Evolutionary conservation across 2,888 invertebrate genomes (phyloP).

Genomic region (Trichopoda pennipes): DNA sequence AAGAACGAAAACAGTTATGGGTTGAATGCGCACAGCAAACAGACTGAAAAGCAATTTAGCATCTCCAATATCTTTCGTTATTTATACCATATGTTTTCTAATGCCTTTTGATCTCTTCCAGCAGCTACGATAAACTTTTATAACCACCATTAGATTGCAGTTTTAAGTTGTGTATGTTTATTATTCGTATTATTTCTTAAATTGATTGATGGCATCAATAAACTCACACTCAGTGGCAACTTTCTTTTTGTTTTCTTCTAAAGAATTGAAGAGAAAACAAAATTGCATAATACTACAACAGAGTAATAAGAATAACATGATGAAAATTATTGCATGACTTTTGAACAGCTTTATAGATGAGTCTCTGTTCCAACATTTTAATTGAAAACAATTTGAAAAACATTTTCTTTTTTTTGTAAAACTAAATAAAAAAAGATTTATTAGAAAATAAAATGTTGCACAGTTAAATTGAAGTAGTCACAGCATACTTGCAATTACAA

Average conservation of each 20-base stretch:
- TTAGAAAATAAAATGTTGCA: slow-evolving; percentile 16
- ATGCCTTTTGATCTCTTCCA: slow-evolving; percentile 7
- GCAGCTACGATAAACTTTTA: neutral
- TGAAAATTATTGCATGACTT: slow-evolving; percentile 51
- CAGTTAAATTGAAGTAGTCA: slow-evolving; percentile 24
- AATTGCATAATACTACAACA: slow-evolving; percentile 16
- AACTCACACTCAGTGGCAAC: slow-evolving; percentile 28
- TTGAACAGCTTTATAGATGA: neutral
- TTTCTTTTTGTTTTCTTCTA: neutral
- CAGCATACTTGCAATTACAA: slow-evolving; percentile 1
- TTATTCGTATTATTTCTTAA: neutral
- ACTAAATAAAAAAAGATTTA: slow-evolving; percentile 25
- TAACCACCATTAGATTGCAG: slow-evolving; percentile 37
- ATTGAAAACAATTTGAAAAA: slow-evolving; percentile 57
- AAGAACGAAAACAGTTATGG: neutral
- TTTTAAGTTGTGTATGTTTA: slow-evolving; percentile 6
- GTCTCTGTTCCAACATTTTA: slow-evolving; percentile 46
- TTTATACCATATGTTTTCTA: too few species aligned
- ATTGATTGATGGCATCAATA: slow-evolving; percentile 53
- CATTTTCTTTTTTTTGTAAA: neutral
- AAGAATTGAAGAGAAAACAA: neutral
- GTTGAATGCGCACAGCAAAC: neutral
- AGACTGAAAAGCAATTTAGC: too few species aligned
- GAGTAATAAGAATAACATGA: slow-evolving; percentile 40
- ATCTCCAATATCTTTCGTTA: too few species aligned